A percentile compares a stretch with the other conserved stretches of the same genome.
These are phyloP conservation scores for Himalopsyche japonica DNA, from an alignment of 2,888 invertebrate genomes.

Conservation along the genomic window DNA sequence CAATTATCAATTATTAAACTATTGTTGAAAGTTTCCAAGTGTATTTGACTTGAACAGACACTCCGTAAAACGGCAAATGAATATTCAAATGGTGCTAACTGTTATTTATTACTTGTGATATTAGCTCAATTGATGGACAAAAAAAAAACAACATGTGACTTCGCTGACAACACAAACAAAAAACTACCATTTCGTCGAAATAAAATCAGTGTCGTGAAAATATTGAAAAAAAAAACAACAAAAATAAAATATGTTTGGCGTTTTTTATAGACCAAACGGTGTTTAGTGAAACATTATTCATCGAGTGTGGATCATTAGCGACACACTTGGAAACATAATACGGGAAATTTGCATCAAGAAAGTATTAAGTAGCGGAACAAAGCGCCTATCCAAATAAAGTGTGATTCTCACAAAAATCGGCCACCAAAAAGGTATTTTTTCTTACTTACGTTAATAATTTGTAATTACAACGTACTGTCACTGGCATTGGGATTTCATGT, in stretches of 20 bases:
- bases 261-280: background rate
- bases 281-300: conserved; percentile 1
- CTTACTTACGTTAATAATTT: conserved; percentile 36
- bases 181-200: background rate
- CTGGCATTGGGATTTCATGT: conserved; percentile 28
- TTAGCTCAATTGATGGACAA: background rate
- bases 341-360: background rate
- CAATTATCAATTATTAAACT: too few relatives aligned
- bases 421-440: conserved; percentile 19
- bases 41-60: too few relatives aligned
- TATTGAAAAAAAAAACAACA: background rate
- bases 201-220: background rate
- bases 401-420: conserved; percentile 17
- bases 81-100: background rate
- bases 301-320: background rate
- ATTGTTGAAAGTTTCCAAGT: too few relatives aligned
- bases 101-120: background rate
- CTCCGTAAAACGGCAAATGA: background rate
- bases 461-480: conserved; percentile 37
- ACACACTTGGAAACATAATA: background rate
- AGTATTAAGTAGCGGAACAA: conserved; percentile 1
- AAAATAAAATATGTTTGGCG: background rate
- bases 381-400: conserved; percentile 22
- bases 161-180: background rate
- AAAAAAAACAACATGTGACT: background rate